A percentile compares a stretch with the other conserved stretches of the same genome.
Conservation (phyloP, 2,113 vertebrate genomes). For the Epinephelus cyanopodus region DNA sequence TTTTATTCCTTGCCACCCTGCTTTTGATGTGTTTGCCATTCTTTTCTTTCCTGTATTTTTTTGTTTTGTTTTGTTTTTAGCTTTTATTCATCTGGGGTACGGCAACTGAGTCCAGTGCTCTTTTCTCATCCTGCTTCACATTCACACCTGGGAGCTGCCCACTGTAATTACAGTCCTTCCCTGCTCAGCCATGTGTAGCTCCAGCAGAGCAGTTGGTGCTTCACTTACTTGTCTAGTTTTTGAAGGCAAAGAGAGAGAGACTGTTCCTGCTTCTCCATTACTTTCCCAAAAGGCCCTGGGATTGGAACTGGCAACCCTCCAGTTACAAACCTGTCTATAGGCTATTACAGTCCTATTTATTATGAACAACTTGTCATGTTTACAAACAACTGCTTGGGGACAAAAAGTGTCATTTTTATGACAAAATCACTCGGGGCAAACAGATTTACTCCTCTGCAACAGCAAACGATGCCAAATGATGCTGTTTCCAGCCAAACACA, state of each 20-base stretch:
- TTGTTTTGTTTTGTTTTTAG: background rate
- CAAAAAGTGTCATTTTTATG: slow-evolving; percentile 40
- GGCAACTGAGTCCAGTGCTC: slow-evolving; percentile 11
- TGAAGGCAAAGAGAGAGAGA: slow-evolving; percentile 6
- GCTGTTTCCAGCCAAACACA: slow-evolving; percentile 12
- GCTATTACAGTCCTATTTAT: slow-evolving; percentile 30
- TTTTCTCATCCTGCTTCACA: slow-evolving; percentile 19
- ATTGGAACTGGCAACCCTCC: slow-evolving; percentile 52
- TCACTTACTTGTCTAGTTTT: slow-evolving; percentile 7
- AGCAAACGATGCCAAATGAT: slow-evolving; percentile 8
- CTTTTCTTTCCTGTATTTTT: background rate
- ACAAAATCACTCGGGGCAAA: slow-evolving; percentile 36
- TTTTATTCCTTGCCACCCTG: slow-evolving; percentile 2
- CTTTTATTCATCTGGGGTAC: background rate
- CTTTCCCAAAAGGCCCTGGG: slow-evolving; percentile 1
- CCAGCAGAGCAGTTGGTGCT: slow-evolving; percentile 21
- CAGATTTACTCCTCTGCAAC: slow-evolving; percentile 34
- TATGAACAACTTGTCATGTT: slow-evolving; percentile 34
- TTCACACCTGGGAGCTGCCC: slow-evolving; percentile 54
- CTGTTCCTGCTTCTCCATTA: slow-evolving; percentile 7
- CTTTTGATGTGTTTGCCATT: slow-evolving; percentile 18
- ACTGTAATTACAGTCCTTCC: slow-evolving; percentile 46
- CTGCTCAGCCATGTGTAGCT: slow-evolving; percentile 42
- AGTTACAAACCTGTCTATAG: slow-evolving; percentile 14
- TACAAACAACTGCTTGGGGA: slow-evolving; percentile 28